Evolutionary conservation across 2,113 vertebrate species (phyloP).

Genomic region (Urocynchramus pylzowi): DNA sequence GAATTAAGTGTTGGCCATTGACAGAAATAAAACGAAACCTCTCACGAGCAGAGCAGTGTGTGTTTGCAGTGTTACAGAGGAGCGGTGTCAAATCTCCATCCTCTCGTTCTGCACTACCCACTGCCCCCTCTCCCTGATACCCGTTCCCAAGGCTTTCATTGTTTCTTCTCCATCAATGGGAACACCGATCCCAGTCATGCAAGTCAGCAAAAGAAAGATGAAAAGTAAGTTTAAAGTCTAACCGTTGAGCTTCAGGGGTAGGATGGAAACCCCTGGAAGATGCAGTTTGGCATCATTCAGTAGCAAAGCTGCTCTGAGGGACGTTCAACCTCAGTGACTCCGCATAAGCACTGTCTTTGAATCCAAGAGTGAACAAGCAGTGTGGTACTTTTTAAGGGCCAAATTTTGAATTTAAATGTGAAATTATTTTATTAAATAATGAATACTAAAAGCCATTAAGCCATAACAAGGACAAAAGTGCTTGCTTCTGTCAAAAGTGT

Average conservation of each 20-base stretch:
- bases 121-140: not conserved
- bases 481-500: not conserved
- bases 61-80: rapidly evolving
- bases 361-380: not conserved
- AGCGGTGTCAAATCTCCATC: not conserved
- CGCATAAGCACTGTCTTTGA: not conserved
- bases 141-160: not conserved
- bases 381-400: not conserved
- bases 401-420: not conserved
- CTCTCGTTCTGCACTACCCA: rapidly evolving
- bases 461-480: not conserved
- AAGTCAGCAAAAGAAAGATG: not conserved
- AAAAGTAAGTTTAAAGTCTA: not conserved
- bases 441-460: not conserved
- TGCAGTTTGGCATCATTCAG: not conserved
- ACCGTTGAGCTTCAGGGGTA: not conserved
- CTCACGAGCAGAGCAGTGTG: too few species aligned
- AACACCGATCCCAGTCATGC: not conserved
- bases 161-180: not conserved
- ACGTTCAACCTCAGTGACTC: not conserved
- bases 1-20: not conserved
- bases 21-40: not conserved
- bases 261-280: not conserved
- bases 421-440: not conserved
- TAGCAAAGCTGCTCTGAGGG: not conserved